These are phyloP conservation scores for Columba livia DNA, from an alignment of 2,113 vertebrate genomes.

Conservation along the genomic window DNA sequence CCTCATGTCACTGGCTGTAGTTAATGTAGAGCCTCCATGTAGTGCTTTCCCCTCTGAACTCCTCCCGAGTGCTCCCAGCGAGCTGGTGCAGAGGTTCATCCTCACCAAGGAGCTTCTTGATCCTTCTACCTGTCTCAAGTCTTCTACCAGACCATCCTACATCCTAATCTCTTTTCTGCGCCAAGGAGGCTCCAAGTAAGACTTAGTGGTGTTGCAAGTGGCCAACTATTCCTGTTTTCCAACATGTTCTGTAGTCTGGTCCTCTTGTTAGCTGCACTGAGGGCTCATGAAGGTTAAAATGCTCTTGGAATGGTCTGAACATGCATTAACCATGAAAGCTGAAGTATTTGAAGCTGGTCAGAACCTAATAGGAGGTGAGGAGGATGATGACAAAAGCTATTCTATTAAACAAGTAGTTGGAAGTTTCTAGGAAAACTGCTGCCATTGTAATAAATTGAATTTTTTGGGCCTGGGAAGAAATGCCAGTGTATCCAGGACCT, in stretches of 20 bases:
- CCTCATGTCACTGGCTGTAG: neutral
- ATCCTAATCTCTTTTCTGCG: neutral
- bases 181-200: neutral
- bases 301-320: neutral
- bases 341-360: neutral
- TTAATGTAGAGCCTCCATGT: neutral
- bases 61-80: neutral
- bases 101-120: neutral
- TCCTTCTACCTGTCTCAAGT: neutral
- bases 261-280: neutral
- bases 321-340: neutral
- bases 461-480: neutral
- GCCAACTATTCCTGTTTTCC: neutral
- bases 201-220: neutral
- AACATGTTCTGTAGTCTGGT: rapidly evolving
- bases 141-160: neutral
- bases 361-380: neutral
- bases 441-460: neutral
- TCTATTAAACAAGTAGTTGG: neutral
- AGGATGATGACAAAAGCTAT: neutral
- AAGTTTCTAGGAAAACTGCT: neutral
- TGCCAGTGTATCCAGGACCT: neutral
- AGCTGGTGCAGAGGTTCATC: neutral
- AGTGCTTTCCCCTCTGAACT: neutral
- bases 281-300: neutral